Conservation (phyloP, 2,113 vertebrate genomes). For the Prunella fulvescens region DNA sequence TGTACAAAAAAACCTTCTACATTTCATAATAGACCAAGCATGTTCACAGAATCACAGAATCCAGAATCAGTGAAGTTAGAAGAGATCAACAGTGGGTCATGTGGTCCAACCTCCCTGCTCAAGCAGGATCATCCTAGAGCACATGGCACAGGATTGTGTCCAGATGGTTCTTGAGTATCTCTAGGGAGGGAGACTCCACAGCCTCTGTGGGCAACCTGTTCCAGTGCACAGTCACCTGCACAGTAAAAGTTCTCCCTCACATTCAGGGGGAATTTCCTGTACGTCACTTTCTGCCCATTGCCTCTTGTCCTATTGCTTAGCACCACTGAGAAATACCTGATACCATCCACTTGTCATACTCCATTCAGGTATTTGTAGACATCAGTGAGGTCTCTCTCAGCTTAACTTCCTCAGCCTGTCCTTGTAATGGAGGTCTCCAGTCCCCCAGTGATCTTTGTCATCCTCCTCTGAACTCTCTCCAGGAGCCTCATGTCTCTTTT, state of each 20-base stretch:
- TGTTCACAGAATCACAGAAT: neutral
- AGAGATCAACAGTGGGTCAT: neutral
- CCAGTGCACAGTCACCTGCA: neutral
- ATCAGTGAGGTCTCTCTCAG: neutral
- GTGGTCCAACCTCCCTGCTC: neutral
- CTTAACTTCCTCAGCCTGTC: neutral
- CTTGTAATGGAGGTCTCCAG: neutral
- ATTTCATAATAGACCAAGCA: neutral
- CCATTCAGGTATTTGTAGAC: neutral
- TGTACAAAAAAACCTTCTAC: neutral
- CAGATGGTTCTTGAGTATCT: neutral
- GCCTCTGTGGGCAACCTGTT: neutral
- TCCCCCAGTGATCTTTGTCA: neutral
- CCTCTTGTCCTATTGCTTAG: neutral
- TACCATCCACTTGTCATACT: neutral
- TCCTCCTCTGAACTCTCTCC: neutral
- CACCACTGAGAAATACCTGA: fast-evolving
- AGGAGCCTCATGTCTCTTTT: neutral
- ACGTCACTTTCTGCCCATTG: neutral
- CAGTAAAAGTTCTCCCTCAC: neutral
- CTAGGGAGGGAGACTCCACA: neutral
- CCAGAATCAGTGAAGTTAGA: fast-evolving
- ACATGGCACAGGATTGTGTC: neutral
- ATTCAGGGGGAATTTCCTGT: neutral
- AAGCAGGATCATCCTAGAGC: neutral